Percentiles rank a stretch among this genome's conserved stretches.
Conservation (phyloP, 2,113 vertebrate genomes). For the Psammodynastes pulverulentus region DNA sequence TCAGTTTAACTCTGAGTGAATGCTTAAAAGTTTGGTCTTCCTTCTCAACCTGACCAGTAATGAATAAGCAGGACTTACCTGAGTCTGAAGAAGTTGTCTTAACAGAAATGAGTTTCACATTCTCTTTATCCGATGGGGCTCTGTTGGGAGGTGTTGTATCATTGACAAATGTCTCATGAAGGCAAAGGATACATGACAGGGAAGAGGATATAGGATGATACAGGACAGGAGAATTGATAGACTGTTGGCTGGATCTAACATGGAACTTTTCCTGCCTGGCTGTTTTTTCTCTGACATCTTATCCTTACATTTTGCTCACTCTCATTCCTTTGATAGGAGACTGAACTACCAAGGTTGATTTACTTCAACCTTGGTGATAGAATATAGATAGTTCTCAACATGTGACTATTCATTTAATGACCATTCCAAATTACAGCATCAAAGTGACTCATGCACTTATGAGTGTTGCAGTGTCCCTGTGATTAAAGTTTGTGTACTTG, state of each 20-base stretch:
- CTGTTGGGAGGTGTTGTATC: constrained; percentile 58
- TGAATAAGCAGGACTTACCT: constrained; percentile 61
- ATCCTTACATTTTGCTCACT: neutral
- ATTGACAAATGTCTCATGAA: neutral
- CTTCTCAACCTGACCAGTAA: neutral
- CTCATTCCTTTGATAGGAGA: neutral
- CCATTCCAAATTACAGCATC: neutral
- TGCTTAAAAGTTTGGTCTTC: neutral
- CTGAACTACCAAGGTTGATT: neutral
- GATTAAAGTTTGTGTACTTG: neutral
- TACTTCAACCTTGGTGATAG: neutral
- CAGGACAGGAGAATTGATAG: neutral
- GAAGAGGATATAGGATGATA: neutral
- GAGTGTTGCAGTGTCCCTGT: neutral
- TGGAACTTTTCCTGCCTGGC: neutral
- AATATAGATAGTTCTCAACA: neutral
- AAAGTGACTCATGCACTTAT: neutral
- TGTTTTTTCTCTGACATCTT: neutral
- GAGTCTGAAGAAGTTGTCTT: constrained; percentile 72
- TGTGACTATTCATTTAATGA: neutral
- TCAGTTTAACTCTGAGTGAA: neutral
- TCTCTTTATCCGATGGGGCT: constrained; percentile 73
- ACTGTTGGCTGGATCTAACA: too few species aligned
- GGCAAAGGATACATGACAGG: neutral
- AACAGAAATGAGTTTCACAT: constrained; percentile 77